These are phyloP conservation scores for Panonychus citri DNA, from an alignment of 1,140 invertebrate genomes.

Conservation along the genomic window DNA sequence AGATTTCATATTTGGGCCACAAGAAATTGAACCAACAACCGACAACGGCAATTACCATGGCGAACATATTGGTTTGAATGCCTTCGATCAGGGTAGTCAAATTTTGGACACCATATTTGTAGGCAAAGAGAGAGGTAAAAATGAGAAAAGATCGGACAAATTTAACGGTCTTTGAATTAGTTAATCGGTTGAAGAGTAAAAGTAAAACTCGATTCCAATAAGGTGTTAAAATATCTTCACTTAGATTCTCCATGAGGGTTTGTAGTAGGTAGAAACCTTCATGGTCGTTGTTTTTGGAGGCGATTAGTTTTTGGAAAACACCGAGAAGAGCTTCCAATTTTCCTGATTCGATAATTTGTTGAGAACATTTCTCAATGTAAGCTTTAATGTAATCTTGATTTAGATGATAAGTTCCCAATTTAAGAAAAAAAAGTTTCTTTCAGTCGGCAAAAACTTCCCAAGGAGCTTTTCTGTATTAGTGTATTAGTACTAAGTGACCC, in stretches of 20 bases:
- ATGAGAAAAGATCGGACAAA: constrained; percentile 63
- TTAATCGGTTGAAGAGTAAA: constrained; percentile 68
- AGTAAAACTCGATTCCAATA: constrained; percentile 72
- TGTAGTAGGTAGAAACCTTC: constrained; percentile 82
- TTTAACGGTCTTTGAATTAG: constrained; percentile 79
- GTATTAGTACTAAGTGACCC: too few species aligned
- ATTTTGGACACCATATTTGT: constrained; percentile 43
- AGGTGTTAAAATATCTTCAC: constrained; percentile 36
- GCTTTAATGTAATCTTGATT: too few species aligned
- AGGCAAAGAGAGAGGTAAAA: constrained; percentile 62
- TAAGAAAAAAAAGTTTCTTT: too few species aligned
- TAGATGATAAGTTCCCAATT: too few species aligned
- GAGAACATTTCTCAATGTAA: constrained; percentile 46
- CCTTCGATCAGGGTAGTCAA: constrained; percentile 55
- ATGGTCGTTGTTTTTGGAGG: constrained; percentile 82
- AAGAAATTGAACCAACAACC: too few species aligned
- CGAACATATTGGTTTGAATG: constrained; percentile 75
- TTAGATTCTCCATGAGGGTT: constrained; percentile 48
- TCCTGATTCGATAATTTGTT: constrained; percentile 40
- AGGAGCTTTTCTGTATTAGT: too few species aligned
- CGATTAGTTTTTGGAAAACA: constrained; percentile 86
- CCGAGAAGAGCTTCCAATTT: constrained; percentile 49
- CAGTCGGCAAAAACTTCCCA: too few species aligned
- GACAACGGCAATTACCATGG: constrained; percentile 76
- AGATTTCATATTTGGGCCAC: too few species aligned